Base-by-base conservation (phyloP, 2,797 vertebrate species). In the Xiphorhynchus erythropygius region DNA sequence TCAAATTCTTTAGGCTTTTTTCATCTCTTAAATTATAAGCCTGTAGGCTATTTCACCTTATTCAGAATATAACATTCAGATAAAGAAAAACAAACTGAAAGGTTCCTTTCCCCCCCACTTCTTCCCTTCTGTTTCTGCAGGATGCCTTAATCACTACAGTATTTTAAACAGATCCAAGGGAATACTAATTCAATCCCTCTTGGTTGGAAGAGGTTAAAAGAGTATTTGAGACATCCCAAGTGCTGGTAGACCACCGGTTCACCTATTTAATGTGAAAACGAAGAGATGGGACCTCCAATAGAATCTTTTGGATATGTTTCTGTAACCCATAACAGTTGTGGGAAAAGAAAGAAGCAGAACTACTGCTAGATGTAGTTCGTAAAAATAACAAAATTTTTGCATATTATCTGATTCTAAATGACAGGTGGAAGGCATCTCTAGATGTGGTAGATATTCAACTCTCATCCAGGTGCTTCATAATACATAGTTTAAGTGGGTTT, bases 21-120 rank as follows among this genome's bases (percentile, higher is more conserved):
- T 50, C 22, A 12, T 52, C 33, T 76, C 7, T 52, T 65, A 39
- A 10, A 24, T 70, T 42, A 63, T 30, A 87, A 41, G 41, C 8
- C 37, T 84, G 25, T 7, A 56, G 37, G 83, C 32, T 84, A 70
- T 77, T 91, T 84, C 7, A 7, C 49, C 53, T 68, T 60, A 11
- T 42, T 74, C 13, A 57, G 85, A 77, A n/a, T 12, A 22, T 2
- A 65, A 42, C 19, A 65, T 49, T 83, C 49, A 64, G 28, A 84
- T 6, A 56, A 79, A 65, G 6, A 68, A 47, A 44, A 10, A 59
- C 0, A 0, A 91, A 73, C 6, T 17, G 32, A 52, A 91, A 77
- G 23, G 7, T 59, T 52, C 57, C 2, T 44, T 55, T 39, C 5
- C 0, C 0, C 4, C 12, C 8, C 16, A 2, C 6, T 84, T 81